Base-by-base conservation (phyloP, 2,113 vertebrate species). In the Pungitius pungitius region DNA sequence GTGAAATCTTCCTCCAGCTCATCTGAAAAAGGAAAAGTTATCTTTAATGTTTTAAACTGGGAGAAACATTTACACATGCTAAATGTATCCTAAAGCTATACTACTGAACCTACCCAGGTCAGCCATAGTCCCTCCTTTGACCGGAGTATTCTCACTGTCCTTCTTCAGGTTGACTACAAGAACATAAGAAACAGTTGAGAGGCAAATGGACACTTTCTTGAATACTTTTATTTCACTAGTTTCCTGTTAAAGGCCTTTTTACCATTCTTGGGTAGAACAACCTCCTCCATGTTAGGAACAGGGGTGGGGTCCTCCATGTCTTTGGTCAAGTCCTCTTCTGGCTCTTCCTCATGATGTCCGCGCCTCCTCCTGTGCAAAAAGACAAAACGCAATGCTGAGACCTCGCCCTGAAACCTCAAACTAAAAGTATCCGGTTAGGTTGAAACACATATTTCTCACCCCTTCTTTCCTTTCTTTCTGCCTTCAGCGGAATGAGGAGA, bases 251-350 rank as follows among this genome's bases (percentile, higher is more conserved):
- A 1, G 12, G 5, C 62, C 8, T 45, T 84, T 83, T 73, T 90
- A 98, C 97, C 96, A 74, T 96, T 99, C 88, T 99, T 99, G 70
- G 98, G 98, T 75, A 99, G 93, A 30, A 96, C 88, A 62, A 99
- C 96, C 88, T 99, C 98, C 82, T 99, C 97, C 92, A 98, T 96
- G 80, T 99, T 99, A 11, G 97, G 98, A 24, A 99, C 97, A 2
- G 97, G 96, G 0, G 94, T 96, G 11, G 98, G 98, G 77, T 99
- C 97, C 84, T 99, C 98, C 97, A 99, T 97, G 79, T 99, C 98
- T 93, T 98, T 99, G 30, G 98, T 99, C 55, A 99, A 94, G 61
- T 99, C 98, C 73, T 99, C 94, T 61, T 99, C 97, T 49, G 94
- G 95, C 5, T 98, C 98, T 63, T 95, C 97, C 7, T 98, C 96